Evolutionary conservation across 1,140 invertebrate genomes (phyloP).

Genomic region (Babylonia areolata): DNA sequence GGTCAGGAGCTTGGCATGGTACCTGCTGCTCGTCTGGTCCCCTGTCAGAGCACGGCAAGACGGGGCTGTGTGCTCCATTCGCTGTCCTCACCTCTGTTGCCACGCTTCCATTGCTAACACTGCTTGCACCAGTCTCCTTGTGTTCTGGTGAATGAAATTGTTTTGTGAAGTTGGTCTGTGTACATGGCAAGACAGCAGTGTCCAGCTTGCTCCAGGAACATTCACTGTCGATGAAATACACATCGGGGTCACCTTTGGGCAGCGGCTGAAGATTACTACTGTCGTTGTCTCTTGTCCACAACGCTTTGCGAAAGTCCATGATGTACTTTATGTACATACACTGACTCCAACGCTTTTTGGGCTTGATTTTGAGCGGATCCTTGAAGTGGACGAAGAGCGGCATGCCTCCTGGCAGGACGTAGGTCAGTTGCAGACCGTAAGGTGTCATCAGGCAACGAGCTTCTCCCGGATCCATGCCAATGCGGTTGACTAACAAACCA

Average conservation of each 20-base stretch:
- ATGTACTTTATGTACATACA: slow-evolving; percentile 68
- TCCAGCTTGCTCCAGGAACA: not conserved
- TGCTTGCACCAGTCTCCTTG: not conserved
- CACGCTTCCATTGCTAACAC: not conserved
- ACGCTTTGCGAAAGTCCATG: slow-evolving; percentile 53
- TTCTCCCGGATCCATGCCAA: slow-evolving; percentile 45
- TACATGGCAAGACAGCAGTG: too few species aligned
- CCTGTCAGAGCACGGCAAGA: not conserved
- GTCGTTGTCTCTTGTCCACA: slow-evolving; percentile 40
- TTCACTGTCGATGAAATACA: not conserved
- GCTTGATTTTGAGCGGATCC: slow-evolving; percentile 62
- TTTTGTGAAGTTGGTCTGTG: too few species aligned
- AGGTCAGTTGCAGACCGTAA: slow-evolving; percentile 63
- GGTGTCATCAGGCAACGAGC: slow-evolving; percentile 55
- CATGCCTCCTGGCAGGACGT: slow-evolving; percentile 52
- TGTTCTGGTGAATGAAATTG: too few species aligned
- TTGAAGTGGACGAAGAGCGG: slow-evolving; percentile 65
- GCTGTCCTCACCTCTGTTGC: not conserved
- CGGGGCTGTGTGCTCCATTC: not conserved
- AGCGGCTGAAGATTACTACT: not conserved
- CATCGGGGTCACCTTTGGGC: not conserved
- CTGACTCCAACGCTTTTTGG: slow-evolving; percentile 70
- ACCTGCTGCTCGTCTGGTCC: not conserved
- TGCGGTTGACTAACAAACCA: slow-evolving; percentile 52
- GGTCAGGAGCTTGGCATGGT: not conserved